Conservation (phyloP, 2,113 vertebrate species). For the Vicugna pacos region DNA sequence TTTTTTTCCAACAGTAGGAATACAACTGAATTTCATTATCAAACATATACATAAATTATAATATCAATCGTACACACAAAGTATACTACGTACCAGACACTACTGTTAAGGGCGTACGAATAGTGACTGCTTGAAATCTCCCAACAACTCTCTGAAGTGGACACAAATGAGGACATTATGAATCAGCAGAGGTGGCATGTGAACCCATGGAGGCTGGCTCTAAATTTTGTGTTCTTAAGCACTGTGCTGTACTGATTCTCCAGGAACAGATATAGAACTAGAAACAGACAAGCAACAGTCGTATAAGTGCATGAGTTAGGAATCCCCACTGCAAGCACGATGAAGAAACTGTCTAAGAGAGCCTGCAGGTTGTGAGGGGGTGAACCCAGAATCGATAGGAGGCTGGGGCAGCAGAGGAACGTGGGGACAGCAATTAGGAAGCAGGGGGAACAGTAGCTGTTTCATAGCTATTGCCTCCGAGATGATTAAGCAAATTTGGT, state of each 20-base stretch:
- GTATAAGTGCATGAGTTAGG: background rate
- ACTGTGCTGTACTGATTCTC: background rate
- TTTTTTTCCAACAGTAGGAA: background rate
- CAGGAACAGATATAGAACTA: background rate
- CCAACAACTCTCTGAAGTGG: background rate
- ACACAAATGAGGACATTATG: background rate
- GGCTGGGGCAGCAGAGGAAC: rapidly evolving
- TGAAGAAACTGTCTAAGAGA: background rate
- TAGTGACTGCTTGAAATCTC: background rate
- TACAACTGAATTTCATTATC: background rate
- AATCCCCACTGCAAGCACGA: background rate
- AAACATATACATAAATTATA: background rate
- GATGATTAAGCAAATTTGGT: background rate
- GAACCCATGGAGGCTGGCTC: background rate
- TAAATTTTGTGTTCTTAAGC: background rate
- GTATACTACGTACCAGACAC: background rate
- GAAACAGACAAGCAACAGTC: background rate
- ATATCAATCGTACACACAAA: background rate
- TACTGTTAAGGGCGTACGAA: background rate
- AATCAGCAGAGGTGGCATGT: background rate
- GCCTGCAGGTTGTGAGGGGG: background rate
- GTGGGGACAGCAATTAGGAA: background rate
- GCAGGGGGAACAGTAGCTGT: background rate
- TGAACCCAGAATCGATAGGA: background rate
- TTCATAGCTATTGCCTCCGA: background rate